Evolutionary conservation across 2,797 vertebrate genomes (phyloP), one percentile per base, ranked within the genome.

Genomic region (Adrianichthys oophorus): DNA sequence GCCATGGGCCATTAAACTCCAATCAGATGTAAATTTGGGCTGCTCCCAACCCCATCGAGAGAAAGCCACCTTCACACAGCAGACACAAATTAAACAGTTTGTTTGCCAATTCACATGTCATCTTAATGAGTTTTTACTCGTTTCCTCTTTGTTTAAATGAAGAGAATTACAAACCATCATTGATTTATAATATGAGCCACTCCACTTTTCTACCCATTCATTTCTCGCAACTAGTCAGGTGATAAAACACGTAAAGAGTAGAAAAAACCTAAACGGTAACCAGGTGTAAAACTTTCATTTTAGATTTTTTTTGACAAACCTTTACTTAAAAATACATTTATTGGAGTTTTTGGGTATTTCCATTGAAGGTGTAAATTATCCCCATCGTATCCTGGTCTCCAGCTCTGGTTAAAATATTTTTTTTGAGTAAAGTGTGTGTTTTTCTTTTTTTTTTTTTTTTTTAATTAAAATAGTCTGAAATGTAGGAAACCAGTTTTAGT

Each of bases 1-100:
- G 90, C 88, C 87, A 93, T 83, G 90, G 91, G 87, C 93, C 93
- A 92, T 94, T 95, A 96, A 96, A 95, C 92, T 94, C 92, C 93
- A 94, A 95, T 95, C 93, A 93, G 91, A 95, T 94, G 94, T 93
- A 94, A 94, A 94, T 95, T 87, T 92, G 89, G 87, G 89, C 90
- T 84, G 85, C 85, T 89, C 92, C 82, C 72, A 46, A 72, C 62
- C 80, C 83, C 69, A 80, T 65, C 63, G 81, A 89, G 54, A 60
- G 53, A 87, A 89, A 90, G 83, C 88, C 88, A 68, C 85, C 86
- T 86, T 86, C 84, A 78, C 86, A 87, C 61, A 51, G 76, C 72
- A 64, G 86, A 92, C 91, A 91, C 87, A 95, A 93, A 95, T 95
- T 94, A 92, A 94, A 93, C 92, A 94, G 93, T 94, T 95, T 94